phyloP scores from a whole-genome alignment of 2,113 vertebrate genomes.

The Mola mola region DNA sequence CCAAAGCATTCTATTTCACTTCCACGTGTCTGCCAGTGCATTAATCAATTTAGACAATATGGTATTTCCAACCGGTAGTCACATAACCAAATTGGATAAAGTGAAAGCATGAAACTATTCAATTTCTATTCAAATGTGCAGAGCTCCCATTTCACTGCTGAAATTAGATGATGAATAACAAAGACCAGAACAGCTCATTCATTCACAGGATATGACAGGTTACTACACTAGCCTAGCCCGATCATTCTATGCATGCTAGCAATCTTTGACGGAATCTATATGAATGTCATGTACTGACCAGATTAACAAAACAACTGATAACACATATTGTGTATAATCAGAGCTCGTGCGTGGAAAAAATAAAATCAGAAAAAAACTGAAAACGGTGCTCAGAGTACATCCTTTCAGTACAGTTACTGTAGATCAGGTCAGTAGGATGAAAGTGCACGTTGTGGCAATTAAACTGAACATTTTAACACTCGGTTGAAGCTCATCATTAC shows the following conservation, averaged over 20 bases:
- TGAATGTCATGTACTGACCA: not conserved
- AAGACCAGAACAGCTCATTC: not conserved
- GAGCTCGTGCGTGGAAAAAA: not conserved
- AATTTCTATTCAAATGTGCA: constrained; percentile 65
- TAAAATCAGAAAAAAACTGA: not conserved
- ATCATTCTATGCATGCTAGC: not conserved
- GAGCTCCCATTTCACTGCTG: constrained; percentile 8
- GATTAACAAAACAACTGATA: constrained; percentile 5
- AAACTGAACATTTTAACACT: constrained; percentile 7
- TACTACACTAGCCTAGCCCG: constrained; percentile 23
- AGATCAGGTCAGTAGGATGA: not conserved
- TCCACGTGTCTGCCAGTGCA: constrained; percentile 8
- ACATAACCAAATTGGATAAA: constrained; percentile 52
- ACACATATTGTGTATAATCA: not conserved
- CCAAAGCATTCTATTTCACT: constrained; percentile 39
- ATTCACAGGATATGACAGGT: constrained; percentile 27
- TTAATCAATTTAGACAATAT: constrained; percentile 42
- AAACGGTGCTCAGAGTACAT: not conserved
- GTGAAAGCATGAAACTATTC: constrained; percentile 57
- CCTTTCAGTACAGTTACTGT: not conserved
- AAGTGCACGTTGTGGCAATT: constrained; percentile 8
- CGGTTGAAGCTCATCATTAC: constrained; percentile 2
- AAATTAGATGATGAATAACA: constrained; percentile 40
- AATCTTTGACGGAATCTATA: not conserved
- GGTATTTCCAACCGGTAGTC: constrained; percentile 49